Evolutionary conservation across 2,888 invertebrate species (phyloP).

Genomic region (Tridacna crocea): DNA sequence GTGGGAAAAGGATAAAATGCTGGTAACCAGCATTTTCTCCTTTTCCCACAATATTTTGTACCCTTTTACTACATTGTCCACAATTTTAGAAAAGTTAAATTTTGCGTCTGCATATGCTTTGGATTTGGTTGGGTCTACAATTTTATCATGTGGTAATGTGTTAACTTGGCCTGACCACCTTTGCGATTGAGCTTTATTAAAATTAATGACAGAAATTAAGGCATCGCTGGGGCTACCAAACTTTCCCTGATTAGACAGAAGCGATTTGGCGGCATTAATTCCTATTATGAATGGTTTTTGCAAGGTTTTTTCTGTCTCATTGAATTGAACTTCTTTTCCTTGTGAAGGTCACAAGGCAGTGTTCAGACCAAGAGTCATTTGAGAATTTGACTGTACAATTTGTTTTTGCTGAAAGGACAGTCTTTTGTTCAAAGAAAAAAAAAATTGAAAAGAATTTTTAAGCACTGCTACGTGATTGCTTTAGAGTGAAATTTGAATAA

Average conservation of each 20-base stretch:
- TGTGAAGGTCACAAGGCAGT: conserved; percentile 1
- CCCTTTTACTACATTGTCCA: no score
- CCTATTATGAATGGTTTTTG: conserved; percentile 20
- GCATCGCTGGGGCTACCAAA: background rate
- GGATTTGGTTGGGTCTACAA: no score
- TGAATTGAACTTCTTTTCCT: conserved; percentile 8
- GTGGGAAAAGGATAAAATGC: no score
- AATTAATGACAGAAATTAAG: conserved; percentile 6
- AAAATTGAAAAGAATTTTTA: background rate
- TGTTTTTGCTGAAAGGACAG: background rate
- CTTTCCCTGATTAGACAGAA: conserved; percentile 24
- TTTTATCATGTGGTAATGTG: background rate
- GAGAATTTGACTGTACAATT: conserved; percentile 3
- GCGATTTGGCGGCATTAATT: background rate
- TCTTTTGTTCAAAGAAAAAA: conserved; percentile 2
- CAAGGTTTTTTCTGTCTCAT: background rate
- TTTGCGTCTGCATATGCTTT: no score
- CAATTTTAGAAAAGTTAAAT: no score
- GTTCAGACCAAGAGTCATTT: conserved; percentile 2
- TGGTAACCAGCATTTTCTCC: no score
- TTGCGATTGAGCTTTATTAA: conserved; percentile 9
- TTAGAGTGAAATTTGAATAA: conserved; percentile 1
- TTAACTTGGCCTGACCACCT: conserved; percentile 12
- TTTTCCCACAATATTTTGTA: no score
- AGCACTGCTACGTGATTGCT: background rate